A percentile compares a stretch with the other conserved stretches of the same genome.
Conservation (phyloP, 1,140 invertebrate species). For the Hyphantria cunea region DNA sequence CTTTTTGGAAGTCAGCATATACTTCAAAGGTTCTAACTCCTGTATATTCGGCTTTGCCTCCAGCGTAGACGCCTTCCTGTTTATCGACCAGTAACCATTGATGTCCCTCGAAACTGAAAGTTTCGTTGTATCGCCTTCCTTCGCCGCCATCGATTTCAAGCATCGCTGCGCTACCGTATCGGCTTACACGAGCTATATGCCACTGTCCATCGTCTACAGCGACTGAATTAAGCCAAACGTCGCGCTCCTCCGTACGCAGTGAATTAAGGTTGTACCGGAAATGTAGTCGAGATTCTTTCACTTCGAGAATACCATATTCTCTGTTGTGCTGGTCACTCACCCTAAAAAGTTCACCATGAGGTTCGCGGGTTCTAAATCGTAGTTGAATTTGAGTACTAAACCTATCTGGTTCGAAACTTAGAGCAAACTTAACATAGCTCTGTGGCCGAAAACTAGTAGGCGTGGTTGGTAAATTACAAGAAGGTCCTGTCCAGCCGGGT, state of each 20-base stretch:
- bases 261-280: slow-evolving; percentile 97
- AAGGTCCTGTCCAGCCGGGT: slow-evolving; percentile 94
- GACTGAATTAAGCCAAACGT: slow-evolving; percentile 94
- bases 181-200: slow-evolving; percentile 95
- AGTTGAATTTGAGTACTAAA: slow-evolving; percentile 96
- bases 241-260: slow-evolving; percentile 92
- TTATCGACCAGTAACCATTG: slow-evolving; percentile 96
- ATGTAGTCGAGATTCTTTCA: slow-evolving; percentile 94
- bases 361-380: slow-evolving; percentile 95
- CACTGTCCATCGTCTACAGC: slow-evolving; percentile 97
- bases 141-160: slow-evolving; percentile 97
- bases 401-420: slow-evolving; percentile 96
- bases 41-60: slow-evolving; percentile 97
- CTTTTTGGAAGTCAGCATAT: slow-evolving; percentile 96
- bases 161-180: slow-evolving; percentile 96
- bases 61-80: slow-evolving; percentile 96
- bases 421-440: slow-evolving; percentile 97
- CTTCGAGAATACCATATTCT: slow-evolving; percentile 97
- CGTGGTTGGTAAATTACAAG: slow-evolving; percentile 92
- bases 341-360: slow-evolving; percentile 94
- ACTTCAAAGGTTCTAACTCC: slow-evolving; percentile 96
- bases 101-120: slow-evolving; percentile 94
- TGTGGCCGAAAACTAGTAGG: slow-evolving; percentile 94
- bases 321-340: slow-evolving; percentile 97
- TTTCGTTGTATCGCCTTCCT: slow-evolving; percentile 96